Evolutionary conservation across 1,140 invertebrate genomes (phyloP), one percentile per base, ranked within the genome.

Genomic region (Heliconius hewitsoni): DNA sequence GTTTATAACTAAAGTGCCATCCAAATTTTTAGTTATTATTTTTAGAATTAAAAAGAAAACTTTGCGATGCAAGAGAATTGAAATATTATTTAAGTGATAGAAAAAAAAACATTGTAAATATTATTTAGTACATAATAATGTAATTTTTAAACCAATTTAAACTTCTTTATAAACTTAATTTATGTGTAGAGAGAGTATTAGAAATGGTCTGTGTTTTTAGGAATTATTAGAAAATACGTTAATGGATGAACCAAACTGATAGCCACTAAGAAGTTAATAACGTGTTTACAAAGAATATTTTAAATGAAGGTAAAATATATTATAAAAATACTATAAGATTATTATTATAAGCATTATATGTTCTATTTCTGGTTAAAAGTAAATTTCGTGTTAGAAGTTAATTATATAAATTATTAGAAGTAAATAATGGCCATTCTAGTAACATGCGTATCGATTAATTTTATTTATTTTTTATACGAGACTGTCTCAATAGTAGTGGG

Each of bases 31-130:
- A 77, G 83, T 91, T 91, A 92, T 82, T 81, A 88, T 86, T 90
- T 85, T 90, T 91, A 86, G 82, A 83, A 85, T 90, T 90, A 87
- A 86, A 86, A 83, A 77, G 87, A 90, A 90, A 85, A 87, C 85
- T 91, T 90, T 94, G 92, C 92, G 92, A 94, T 94, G 92, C 92
- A 94, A 93, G 92, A 90, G 92, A 94, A 94, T 94, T 94, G 92
- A 94, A 89, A 87, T 87, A 82, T 91, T 91, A 89, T 89, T 87
- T 89, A 91, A 91, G 87, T 57, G 70, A 76, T 80, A 71, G 52
- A 73, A 78, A 46, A 42, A 46, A 19, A 70, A 57, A 30, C 71
- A 37, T n/a, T 73, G 74, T 80, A 76, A 73, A 80, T 76, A 80
- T 72, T 23, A 73, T 73, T 73, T 71, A 66, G 60, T 50, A 11